Conservation (phyloP, 2,113 vertebrate species). For the Ranitomeya variabilis region DNA sequence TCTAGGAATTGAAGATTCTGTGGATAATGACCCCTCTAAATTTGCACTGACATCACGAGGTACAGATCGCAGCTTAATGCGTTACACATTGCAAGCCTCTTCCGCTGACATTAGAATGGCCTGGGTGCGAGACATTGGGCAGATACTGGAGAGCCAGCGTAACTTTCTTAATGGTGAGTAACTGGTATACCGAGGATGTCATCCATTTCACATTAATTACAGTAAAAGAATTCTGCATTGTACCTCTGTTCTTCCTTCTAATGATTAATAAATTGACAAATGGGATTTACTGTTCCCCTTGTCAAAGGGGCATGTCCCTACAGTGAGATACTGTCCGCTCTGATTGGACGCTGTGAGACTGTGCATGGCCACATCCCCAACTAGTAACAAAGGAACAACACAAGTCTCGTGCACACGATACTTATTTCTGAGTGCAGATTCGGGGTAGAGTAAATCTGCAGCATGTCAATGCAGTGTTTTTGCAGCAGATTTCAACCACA, state of each 20-base stretch:
- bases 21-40: conserved; percentile 74
- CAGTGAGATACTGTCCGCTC: no score
- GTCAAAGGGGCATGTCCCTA: not conserved
- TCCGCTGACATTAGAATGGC: conserved; percentile 73
- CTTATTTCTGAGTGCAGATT: no score
- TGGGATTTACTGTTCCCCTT: not conserved
- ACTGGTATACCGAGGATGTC: not conserved
- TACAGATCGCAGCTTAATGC: conserved; percentile 74
- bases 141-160: conserved; percentile 85
- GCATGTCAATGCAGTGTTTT: no score
- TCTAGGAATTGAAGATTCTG: conserved; percentile 79
- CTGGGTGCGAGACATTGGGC: conserved; percentile 80
- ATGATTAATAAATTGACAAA: not conserved
- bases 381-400: no score
- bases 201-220: not conserved
- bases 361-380: no score
- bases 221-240: not conserved
- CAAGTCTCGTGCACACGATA: no score
- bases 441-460: no score
- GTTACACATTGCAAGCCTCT: conserved; percentile 77
- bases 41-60: conserved; percentile 83
- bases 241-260: not conserved
- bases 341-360: no score
- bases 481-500: no score
- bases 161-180: conserved; percentile 88